Percentiles rank a stretch among this genome's conserved stretches.
Conservation (phyloP, 30 jellyfish, hydroid and myxozoan species). For the Cassiopea xamachana region DNA sequence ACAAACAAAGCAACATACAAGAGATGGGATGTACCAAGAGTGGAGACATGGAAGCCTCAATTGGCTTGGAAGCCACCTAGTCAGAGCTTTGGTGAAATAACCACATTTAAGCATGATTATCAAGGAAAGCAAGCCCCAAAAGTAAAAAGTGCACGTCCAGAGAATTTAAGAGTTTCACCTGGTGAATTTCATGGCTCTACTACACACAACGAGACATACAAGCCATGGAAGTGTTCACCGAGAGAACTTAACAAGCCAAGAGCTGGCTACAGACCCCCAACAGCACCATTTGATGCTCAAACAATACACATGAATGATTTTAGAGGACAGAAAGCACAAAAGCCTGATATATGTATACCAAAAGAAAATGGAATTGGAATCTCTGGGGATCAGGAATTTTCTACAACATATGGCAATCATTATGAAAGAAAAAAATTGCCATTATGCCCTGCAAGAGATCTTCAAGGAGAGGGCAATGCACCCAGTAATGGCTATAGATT, state of each 20-base stretch:
- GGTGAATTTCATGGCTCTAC: slow-evolving; percentile 86
- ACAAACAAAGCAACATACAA: slow-evolving; percentile 81
- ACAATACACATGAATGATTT: slow-evolving; percentile 86
- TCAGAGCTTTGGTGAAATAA: slow-evolving; percentile 77
- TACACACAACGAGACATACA: slow-evolving; percentile 94
- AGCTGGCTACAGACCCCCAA: slow-evolving; percentile 82
- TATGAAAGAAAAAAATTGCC: slow-evolving; percentile 71
- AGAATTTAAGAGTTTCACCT: slow-evolving; percentile 56
- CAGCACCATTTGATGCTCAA: slow-evolving; percentile 92
- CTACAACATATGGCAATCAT: slow-evolving; percentile 82
- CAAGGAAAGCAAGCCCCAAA: slow-evolving; percentile 73
- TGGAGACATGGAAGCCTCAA: slow-evolving; percentile 86
- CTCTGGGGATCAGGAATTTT: slow-evolving; percentile 83
- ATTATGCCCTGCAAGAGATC: slow-evolving; percentile 92
- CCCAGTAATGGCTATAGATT: slow-evolving; percentile 72
- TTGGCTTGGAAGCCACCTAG: slow-evolving; percentile 85
- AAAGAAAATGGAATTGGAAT: slow-evolving; percentile 73
- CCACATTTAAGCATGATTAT: slow-evolving; percentile 93
- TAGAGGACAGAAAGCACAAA: slow-evolving; percentile 61
- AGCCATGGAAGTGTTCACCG: slow-evolving; percentile 84
- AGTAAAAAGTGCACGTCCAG: slow-evolving; percentile 91
- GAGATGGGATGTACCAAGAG: slow-evolving; percentile 78
- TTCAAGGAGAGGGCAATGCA: slow-evolving; percentile 33
- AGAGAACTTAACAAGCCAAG: slow-evolving; percentile 69
- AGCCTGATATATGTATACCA: slow-evolving; percentile 90